Evolutionary conservation across 2,797 vertebrate genomes (phyloP), one percentile per base, ranked within the genome.

Genomic region (Microtus californicus): DNA sequence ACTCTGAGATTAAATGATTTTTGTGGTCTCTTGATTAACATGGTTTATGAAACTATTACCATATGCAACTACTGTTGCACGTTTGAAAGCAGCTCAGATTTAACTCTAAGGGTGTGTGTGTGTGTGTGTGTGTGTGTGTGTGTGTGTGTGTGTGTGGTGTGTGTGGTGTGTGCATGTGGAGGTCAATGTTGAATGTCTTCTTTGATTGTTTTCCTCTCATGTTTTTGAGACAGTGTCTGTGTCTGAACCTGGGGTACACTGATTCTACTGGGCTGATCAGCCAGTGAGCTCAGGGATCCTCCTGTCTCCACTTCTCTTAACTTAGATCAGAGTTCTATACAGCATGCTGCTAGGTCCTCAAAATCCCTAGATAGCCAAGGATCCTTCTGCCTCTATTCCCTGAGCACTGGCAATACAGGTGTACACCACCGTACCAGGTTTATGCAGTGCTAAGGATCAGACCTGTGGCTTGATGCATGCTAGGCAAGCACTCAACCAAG

Each of bases 1-100:
- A 56, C 79, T 95, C 34, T 80, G 80, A 97, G 91, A 97, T 95
- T 95, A 96, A 97, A 91, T 97, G 89, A 95, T 96, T 97, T 91
- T 61, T n/a, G 71, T 95, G 45, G 82, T 93, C 96, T 43, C 88
- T 97, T 97, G 82, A 97, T 97, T 96, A 96, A 91, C 89, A 90
- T 95, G 85, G 81, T 95, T 95, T 94, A 86, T 95, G 80, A 96
- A 97, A 95, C 83, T 37, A 86, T 96, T 94, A 91, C 69, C 93
- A 94, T 86, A 91, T 74, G 71, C n/a, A 80, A 65, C 45, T 45
- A 85, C 27, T 34, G 27, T 76, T 89, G 76, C 34, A 91, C 59
- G 45, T 93, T 93, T 91, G 73, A 71, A 94, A 96, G 95, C 51
- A 90, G 34, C 81, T 89, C 77, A 71, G n/a, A 77, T 92, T 89